These are phyloP conservation scores for Herpetotheres cachinnans DNA, from an alignment of 2,113 vertebrate genomes.

Conservation along the genomic window DNA sequence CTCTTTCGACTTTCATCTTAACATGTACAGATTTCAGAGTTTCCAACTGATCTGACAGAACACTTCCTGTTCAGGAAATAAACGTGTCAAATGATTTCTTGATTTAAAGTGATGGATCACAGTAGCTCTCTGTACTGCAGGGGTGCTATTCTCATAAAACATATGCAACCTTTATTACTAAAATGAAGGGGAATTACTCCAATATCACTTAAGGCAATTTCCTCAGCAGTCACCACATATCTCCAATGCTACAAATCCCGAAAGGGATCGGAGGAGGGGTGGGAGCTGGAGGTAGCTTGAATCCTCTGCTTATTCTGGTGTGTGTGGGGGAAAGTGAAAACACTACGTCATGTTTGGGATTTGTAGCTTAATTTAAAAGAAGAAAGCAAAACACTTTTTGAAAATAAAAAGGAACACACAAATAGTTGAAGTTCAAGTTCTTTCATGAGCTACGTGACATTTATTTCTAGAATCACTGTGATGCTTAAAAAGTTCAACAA, in stretches of 20 bases:
- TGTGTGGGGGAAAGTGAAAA: not conserved
- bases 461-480: not conserved
- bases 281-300: not conserved
- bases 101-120: constrained; percentile 70
- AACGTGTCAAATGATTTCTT: constrained; percentile 71
- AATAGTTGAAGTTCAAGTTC: constrained; percentile 1
- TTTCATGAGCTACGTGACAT: not conserved
- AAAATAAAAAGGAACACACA: constrained; percentile 51
- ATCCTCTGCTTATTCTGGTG: constrained; percentile 1
- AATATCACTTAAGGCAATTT: constrained; percentile 51
- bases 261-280: constrained; percentile 3
- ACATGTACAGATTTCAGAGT: constrained; percentile 50
- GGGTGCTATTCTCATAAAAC: constrained; percentile 65
- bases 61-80: constrained; percentile 72
- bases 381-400: not conserved
- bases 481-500: not conserved
- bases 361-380: not conserved
- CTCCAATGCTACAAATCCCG: constrained; percentile 59
- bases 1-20: constrained; percentile 60
- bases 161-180: constrained; percentile 59
- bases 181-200: constrained; percentile 57
- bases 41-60: constrained; percentile 66
- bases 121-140: constrained; percentile 64
- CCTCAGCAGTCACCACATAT: constrained; percentile 38
- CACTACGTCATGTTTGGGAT: not conserved